Evolutionary conservation across 2,113 vertebrate species (phyloP), one percentile per base, ranked within the genome.

Genomic region (Hypomesus transpacificus): DNA sequence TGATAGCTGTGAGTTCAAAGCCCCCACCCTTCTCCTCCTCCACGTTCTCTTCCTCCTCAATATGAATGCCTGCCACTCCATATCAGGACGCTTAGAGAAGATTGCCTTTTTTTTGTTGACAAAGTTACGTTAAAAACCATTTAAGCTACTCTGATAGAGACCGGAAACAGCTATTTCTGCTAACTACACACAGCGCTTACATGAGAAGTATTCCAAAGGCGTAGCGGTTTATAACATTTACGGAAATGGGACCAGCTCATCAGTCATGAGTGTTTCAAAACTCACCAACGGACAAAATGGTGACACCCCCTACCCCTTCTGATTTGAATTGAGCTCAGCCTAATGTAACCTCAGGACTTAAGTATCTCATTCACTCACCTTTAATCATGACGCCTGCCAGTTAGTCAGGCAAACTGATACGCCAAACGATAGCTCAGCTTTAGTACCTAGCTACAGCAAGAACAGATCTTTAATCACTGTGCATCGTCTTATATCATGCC

Each of bases 1-100:
- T 98, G 52, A 95, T 98, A 34, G 95, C 97, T 69, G 96, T 98
- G 89, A 96, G 96, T n/a, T 57, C 51, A 34, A 22, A 18, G n/a
- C 54, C 26, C 28, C 28, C 57, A 51, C 22, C 31, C 31, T 1
- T 11, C 8, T 13, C 39, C 34, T 39, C 6, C 9, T 46, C 7
- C 39, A 9, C n/a, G 0, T 57, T 21, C 20, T 20, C 56, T 21
- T 20, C 56, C 56, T 57, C 39, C 39, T 46, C 9, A 21, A 4
- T 24, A 20, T 11, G 7, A 46, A 46, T 46, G 39, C 39, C 9
- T 46, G 7, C 39, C 39, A 11, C 39, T 46, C 9, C 39, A 46
- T 46, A 46, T 46, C 39, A 11, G 39, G 39, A 46, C 39, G 2
- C 39, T 34, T 7, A 13, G 39, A 46, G 7, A 46, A 9, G 7